Conservation (phyloP, 2,888 invertebrate species). For the Conistra vaccinii region DNA sequence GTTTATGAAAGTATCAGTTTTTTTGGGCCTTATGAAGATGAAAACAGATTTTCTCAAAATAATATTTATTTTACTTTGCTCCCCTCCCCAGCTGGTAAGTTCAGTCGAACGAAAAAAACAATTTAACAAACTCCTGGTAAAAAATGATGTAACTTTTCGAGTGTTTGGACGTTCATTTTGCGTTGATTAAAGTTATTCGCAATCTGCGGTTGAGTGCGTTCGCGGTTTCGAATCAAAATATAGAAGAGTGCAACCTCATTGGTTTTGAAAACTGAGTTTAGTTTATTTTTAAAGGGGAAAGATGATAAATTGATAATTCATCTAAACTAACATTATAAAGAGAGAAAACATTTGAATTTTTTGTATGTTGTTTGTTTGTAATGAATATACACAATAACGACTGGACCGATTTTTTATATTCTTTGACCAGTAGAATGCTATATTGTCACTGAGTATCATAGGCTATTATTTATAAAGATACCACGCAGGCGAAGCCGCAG, state of each 20-base stretch:
- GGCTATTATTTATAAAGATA: too few relatives aligned
- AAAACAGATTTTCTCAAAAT: not conserved
- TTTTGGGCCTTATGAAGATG: not conserved
- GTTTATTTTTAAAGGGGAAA: not conserved
- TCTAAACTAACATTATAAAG: too few relatives aligned
- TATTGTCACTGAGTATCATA: too few relatives aligned
- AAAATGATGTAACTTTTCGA: constrained; percentile 72
- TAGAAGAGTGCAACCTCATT: constrained; percentile 29
- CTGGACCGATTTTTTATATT: too few relatives aligned
- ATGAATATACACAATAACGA: too few relatives aligned
- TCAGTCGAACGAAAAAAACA: constrained; percentile 76
- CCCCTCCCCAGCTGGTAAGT: constrained; percentile 66
- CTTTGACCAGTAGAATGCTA: too few relatives aligned
- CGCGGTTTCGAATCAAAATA: constrained; percentile 20
- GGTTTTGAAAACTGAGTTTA: constrained; percentile 19
- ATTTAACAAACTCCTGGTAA: constrained; percentile 73
- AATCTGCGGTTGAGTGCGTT: constrained; percentile 49
- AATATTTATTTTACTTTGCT: constrained; percentile 32
- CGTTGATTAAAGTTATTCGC: constrained; percentile 72
- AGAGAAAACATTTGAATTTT: too few relatives aligned
- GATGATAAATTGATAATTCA: too few relatives aligned
- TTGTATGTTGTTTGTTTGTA: too few relatives aligned
- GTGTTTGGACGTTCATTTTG: constrained; percentile 70
- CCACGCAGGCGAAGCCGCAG: too few relatives aligned
- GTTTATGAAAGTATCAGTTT: not conserved